Evolutionary conservation across 2,797 vertebrate genomes (phyloP), one percentile per base, ranked within the genome.

Genomic region (Pyrrhura leucotis): DNA sequence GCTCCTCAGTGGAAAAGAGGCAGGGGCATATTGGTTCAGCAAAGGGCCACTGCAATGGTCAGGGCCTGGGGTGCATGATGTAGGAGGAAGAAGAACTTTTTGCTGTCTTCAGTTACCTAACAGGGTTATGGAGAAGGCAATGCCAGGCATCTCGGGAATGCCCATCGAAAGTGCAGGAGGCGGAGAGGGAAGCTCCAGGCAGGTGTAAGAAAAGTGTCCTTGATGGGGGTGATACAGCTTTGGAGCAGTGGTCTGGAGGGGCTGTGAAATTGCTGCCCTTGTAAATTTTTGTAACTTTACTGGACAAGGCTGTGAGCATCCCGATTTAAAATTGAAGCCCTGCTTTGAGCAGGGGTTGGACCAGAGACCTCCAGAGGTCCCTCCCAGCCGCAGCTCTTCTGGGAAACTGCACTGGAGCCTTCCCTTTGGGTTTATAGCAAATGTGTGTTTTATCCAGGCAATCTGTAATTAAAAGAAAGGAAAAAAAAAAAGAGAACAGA

Each of bases 1-100:
- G 23, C 44, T 93, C 12, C 39, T 35, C 31, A 56, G 23, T 28
- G 12, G 10, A 13, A 31, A 25, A 61, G 4, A 47, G 33, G 12
- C 25, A 40, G 37, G 35, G 33, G 40, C 2, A 6, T 21, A 17
- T 14, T 56, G 61, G 53, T 59, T 31, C 58, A 58, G 81, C 2
- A 22, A 40, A 71, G 35, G n/a, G 14, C 7, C 19, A 11, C 10
- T 50, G 6, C 2, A 0, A 13, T 83, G 63, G 1, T 53, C 15
- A 26, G 39, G 12, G 13, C 4, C 29, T 85, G 33, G 9, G 23
- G 19, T 26, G 44, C 0, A 0, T 50, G 53, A 10, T 50, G 7
- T 7, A 28, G 26, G 8, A 35, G 17, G 10, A 63, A 44, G 76
- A n/a, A 48, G 14, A 18, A 54, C 7, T 78, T 87, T 88, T 54